Evolutionary conservation across 2,113 vertebrate species (phyloP).

Genomic region (Drymodes brunneopygia): DNA sequence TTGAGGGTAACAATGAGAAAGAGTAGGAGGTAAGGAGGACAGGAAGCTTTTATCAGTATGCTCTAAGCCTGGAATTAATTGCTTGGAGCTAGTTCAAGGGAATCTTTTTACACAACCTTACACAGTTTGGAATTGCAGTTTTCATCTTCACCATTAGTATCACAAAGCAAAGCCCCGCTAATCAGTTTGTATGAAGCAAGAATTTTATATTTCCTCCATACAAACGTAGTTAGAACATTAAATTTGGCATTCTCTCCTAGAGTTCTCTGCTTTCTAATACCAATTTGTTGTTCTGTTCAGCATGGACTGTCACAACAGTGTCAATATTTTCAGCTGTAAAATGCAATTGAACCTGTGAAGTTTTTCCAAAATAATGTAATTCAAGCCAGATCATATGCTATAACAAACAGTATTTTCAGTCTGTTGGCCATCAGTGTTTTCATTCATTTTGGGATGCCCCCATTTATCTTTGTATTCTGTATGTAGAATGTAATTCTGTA

Average conservation of each 20-base stretch:
- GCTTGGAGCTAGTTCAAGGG: not conserved
- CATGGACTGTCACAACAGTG: conserved; percentile 18
- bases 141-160: not conserved
- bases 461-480: not conserved
- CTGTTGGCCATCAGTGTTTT: not conserved
- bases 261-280: not conserved
- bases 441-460: not conserved
- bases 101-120: not conserved
- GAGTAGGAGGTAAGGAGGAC: not conserved
- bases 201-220: not conserved
- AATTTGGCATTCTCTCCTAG: not conserved
- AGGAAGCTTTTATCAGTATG: not conserved
- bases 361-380: conserved; percentile 18
- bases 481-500: not conserved
- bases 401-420: not conserved
- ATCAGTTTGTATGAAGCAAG: not conserved
- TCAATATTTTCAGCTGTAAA: conserved; percentile 7
- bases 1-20: not conserved
- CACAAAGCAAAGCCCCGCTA: rapidly evolving
- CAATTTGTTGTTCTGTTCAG: conserved; percentile 14
- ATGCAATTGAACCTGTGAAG: not conserved
- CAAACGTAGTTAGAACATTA: not conserved
- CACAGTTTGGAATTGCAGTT: not conserved
- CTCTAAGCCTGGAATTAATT: not conserved
- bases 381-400: not conserved